phyloP scores from a whole-genome alignment of 2,888 invertebrate genomes.

The Acanthosepion pharaonis region DNA sequence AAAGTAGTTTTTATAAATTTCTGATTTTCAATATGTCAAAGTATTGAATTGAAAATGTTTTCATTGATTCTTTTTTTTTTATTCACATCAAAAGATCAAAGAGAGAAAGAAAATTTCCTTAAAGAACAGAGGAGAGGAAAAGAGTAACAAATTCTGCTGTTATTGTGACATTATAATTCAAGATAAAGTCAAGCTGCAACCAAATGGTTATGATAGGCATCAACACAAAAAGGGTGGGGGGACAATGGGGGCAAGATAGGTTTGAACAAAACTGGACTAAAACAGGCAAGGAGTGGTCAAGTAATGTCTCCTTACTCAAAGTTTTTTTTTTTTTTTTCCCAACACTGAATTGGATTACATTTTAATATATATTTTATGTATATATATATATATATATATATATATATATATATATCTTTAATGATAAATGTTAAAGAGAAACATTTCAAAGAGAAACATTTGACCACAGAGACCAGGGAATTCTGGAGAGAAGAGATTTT shows the following conservation, averaged over 20 bases:
- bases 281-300: background rate
- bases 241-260: background rate
- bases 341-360: background rate
- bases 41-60: background rate
- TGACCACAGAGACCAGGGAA: conserved; percentile 11
- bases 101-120: background rate
- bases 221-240: background rate
- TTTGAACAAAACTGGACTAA: background rate
- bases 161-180: background rate
- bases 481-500: background rate
- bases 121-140: background rate
- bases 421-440: background rate
- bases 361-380: background rate
- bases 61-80: background rate
- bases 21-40: background rate
- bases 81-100: background rate
- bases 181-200: background rate
- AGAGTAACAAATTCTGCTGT: background rate
- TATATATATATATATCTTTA: background rate
- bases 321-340: no score
- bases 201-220: conserved; percentile 33
- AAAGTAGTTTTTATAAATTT: background rate
- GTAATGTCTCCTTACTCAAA: background rate
- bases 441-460: background rate
- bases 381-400: background rate